Evolutionary conservation across 2,797 vertebrate species (phyloP).

Genomic region (Syngnathus rostellatus): DNA sequence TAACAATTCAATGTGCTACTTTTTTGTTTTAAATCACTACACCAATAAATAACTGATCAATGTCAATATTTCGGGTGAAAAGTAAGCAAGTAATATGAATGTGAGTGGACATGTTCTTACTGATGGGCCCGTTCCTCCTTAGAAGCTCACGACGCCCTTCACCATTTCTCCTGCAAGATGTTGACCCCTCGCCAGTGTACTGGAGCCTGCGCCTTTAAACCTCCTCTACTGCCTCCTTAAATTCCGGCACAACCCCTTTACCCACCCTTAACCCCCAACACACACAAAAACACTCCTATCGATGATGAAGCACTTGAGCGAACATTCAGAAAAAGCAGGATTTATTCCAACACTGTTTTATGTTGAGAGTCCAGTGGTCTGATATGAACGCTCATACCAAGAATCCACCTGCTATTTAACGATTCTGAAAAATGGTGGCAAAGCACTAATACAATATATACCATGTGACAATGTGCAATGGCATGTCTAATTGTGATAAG

Average conservation of each 20-base stretch:
- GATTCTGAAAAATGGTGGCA: slow-evolving; percentile 27
- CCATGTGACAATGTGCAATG: slow-evolving; percentile 92
- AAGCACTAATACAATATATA: slow-evolving; percentile 43
- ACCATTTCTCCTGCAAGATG: slow-evolving; percentile 97
- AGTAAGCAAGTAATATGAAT: neutral
- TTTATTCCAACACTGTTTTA: slow-evolving; percentile 32
- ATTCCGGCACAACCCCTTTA: slow-evolving; percentile 13
- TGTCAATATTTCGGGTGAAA: slow-evolving; percentile 68
- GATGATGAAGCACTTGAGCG: slow-evolving; percentile 39
- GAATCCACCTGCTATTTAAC: slow-evolving; percentile 43
- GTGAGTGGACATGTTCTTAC: slow-evolving; percentile 37
- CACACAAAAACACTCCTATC: neutral
- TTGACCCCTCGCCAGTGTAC: slow-evolving; percentile 87
- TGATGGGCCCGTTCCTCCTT: slow-evolving; percentile 57
- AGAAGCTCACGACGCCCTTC: slow-evolving; percentile 88
- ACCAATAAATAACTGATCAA: slow-evolving; percentile 57
- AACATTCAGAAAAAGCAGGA: slow-evolving; percentile 23
- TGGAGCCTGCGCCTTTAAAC: slow-evolving; percentile 90
- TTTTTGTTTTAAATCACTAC: too few species aligned
- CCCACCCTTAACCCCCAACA: neutral
- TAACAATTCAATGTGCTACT: slow-evolving; percentile 25
- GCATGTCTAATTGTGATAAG: slow-evolving; percentile 78
- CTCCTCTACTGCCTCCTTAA: slow-evolving; percentile 85
- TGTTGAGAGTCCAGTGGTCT: slow-evolving; percentile 29
- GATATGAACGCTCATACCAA: slow-evolving; percentile 47